Evolutionary conservation across 2,113 vertebrate genomes (phyloP).

Genomic region (Bucco capensis): DNA sequence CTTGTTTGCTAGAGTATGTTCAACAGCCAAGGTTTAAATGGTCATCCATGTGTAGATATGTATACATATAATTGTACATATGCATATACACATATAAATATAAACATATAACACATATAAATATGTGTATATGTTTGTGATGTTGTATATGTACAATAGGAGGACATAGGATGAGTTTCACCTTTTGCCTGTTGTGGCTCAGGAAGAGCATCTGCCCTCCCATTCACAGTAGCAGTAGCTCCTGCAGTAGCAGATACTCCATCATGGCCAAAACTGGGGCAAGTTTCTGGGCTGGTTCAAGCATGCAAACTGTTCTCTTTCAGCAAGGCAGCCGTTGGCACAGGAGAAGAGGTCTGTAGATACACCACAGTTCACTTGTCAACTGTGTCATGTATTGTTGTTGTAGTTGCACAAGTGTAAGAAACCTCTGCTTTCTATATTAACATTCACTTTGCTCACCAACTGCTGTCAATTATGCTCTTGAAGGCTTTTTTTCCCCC

Average conservation of each 20-base stretch:
- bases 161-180: neutral
- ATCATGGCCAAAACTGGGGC: neutral
- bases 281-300: neutral
- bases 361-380: neutral
- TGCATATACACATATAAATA: neutral
- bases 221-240: neutral
- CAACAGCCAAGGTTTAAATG: neutral
- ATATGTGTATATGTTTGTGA: neutral
- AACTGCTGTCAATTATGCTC: neutral
- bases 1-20: neutral
- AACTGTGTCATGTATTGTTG: neutral
- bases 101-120: neutral
- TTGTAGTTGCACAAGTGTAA: neutral
- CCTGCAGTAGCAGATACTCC: neutral
- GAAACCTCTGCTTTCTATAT: neutral
- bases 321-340: neutral
- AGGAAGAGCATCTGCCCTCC: neutral
- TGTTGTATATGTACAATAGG: neutral
- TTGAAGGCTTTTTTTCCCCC: neutral
- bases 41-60: rapidly evolving
- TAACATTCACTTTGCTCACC: neutral
- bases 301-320: neutral
- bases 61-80: neutral
- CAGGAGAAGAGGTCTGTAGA: neutral
- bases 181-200: neutral